A percentile compares a stretch with the other conserved stretches of the same genome.
Evolutionary conservation across 1,140 invertebrate genomes (phyloP).

Genomic region (Trachymyrmex cornetzi): DNA sequence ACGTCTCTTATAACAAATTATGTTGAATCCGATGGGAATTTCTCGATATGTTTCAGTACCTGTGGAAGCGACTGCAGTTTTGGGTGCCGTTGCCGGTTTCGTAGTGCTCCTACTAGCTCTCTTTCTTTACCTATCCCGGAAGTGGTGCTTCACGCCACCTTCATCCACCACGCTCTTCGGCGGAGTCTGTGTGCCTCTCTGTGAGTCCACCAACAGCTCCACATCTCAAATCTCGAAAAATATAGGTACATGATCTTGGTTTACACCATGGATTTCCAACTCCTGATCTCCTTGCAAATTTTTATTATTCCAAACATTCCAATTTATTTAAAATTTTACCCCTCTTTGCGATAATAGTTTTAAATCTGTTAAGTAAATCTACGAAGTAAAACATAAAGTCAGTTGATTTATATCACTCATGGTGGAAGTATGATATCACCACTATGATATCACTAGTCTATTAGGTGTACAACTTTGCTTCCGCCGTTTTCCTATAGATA

Average conservation of each 20-base stretch:
- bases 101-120: slow-evolving; percentile 92
- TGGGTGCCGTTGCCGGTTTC: slow-evolving; percentile 92
- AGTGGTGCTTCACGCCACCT: slow-evolving; percentile 90
- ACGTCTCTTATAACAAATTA: neutral
- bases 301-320: neutral
- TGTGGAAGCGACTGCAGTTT: slow-evolving; percentile 92
- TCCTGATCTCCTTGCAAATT: neutral
- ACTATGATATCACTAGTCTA: no score
- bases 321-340: neutral
- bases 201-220: slow-evolving; percentile 83
- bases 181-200: slow-evolving; percentile 85
- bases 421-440: no score
- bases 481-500: no score
- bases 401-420: neutral
- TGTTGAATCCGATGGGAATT: neutral
- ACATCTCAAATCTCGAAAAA: slow-evolving; percentile 82
- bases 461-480: no score
- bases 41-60: slow-evolving; percentile 88
- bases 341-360: neutral
- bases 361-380: neutral
- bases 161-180: slow-evolving; percentile 83
- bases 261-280: neutral
- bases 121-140: slow-evolving; percentile 93
- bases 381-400: neutral
- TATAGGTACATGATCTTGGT: slow-evolving; percentile 78